A percentile compares a stretch with the other conserved stretches of the same genome.
Evolutionary conservation across 2,888 invertebrate genomes (phyloP).

Genomic region (Ochropleura leucogaster): DNA sequence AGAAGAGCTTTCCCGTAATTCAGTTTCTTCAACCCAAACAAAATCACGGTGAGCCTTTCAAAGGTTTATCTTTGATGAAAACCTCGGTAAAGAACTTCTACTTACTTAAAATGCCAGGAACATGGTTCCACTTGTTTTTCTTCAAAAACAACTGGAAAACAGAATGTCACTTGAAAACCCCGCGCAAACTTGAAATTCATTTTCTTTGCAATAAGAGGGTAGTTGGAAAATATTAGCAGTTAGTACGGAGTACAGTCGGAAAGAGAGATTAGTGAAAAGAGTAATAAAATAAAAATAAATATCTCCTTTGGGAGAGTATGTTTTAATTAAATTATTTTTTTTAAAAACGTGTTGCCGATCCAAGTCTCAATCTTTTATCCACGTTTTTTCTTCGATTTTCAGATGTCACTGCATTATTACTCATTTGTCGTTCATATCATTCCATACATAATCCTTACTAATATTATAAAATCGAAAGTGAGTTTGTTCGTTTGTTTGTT

Average conservation of each 20-base stretch:
- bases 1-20: slow-evolving; percentile 5
- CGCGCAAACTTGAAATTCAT: slow-evolving; percentile 21
- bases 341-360: too few species aligned
- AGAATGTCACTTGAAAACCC: slow-evolving; percentile 8
- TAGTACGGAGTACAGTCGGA: neutral
- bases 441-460: too few species aligned
- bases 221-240: neutral
- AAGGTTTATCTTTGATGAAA: slow-evolving; percentile 21
- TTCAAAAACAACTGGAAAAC: neutral
- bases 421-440: too few species aligned
- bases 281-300: too few species aligned
- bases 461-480: too few species aligned
- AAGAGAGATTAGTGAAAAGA: neutral
- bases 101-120: slow-evolving; percentile 9
- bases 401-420: too few species aligned
- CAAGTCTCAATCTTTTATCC: too few species aligned
- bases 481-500: too few species aligned
- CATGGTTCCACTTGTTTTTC: slow-evolving; percentile 15
- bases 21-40: slow-evolving; percentile 22
- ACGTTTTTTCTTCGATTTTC: too few species aligned
- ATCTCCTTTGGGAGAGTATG: too few species aligned
- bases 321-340: too few species aligned
- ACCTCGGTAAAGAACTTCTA: slow-evolving; percentile 17
- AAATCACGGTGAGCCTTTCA: slow-evolving; percentile 35
- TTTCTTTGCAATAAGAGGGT: slow-evolving; percentile 5